phyloP scores from a whole-genome alignment of 2,888 invertebrate species.

The Graphium colonna region DNA sequence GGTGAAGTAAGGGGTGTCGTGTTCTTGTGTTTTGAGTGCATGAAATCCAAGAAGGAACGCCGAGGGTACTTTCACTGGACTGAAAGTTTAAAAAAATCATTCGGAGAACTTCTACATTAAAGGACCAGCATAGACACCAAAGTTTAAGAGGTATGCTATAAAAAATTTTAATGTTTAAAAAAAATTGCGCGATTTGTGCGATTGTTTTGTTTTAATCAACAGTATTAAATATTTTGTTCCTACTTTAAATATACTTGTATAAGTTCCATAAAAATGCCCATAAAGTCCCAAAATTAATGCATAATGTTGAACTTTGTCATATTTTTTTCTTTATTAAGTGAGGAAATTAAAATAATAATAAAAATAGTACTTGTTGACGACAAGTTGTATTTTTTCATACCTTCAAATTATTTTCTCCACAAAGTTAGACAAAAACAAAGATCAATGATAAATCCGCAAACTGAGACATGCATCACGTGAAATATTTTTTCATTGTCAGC shows the following conservation, averaged over 20 bases:
- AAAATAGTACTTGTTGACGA: too few relatives aligned
- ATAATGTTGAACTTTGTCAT: too few relatives aligned
- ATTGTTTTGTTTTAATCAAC: not conserved
- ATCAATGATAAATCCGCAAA: too few relatives aligned
- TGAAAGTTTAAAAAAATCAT: slow-evolving; percentile 74
- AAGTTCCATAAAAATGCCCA: too few relatives aligned
- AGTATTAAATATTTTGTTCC: not conserved
- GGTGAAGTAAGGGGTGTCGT: slow-evolving; percentile 29
- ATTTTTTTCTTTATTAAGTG: too few relatives aligned
- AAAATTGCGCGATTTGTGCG: not conserved
- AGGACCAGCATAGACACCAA: slow-evolving; percentile 47
- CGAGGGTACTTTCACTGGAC: slow-evolving; percentile 79
- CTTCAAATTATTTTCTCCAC: too few relatives aligned
- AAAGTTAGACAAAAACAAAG: too few relatives aligned
- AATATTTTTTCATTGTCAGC: slow-evolving; percentile 11
- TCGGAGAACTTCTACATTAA: slow-evolving; percentile 66
- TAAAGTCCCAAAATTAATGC: too few relatives aligned
- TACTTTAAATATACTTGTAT: too few relatives aligned
- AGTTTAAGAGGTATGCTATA: slow-evolving; percentile 53
- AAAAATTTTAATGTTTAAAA: not conserved
- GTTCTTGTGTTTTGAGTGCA: slow-evolving; percentile 37
- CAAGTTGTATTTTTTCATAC: too few relatives aligned
- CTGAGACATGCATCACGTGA: too few relatives aligned
- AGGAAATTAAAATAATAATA: too few relatives aligned
- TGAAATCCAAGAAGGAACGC: slow-evolving; percentile 52